A percentile compares a stretch with the other conserved stretches of the same genome.
phyloP scores from a whole-genome alignment of 2,888 invertebrate species.

The Harpagoxenus sublaevis region DNA sequence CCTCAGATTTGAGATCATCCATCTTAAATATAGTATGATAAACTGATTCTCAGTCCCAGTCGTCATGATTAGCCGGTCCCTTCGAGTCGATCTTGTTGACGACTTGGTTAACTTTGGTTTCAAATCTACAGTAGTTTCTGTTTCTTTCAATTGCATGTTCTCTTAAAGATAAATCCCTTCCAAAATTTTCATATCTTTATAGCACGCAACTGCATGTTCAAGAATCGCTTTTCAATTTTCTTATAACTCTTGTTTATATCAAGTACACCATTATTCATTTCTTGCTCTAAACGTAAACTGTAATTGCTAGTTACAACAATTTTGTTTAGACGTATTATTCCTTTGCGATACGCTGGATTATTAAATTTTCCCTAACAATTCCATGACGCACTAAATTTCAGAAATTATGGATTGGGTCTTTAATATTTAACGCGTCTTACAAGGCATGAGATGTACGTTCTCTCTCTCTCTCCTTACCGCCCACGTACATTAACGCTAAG shows the following conservation, averaged over 20 bases:
- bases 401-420: slow-evolving; percentile 13
- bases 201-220: not conserved
- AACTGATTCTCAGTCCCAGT: not conserved
- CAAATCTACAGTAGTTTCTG: not conserved
- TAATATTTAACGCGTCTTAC: slow-evolving; percentile 22
- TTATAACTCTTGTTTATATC: not conserved
- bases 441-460: not conserved
- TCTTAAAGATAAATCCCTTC: not conserved
- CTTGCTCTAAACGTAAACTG: not conserved
- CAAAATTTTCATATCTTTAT: not conserved
- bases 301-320: not conserved
- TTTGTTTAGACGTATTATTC: not conserved
- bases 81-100: not conserved
- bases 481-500: slow-evolving; percentile 28
- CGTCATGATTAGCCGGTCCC: not conserved
- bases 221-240: not conserved
- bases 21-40: not conserved
- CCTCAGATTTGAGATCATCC: not conserved
- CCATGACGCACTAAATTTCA: not conserved
- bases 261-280: not conserved
- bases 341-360: not conserved
- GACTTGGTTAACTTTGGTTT: slow-evolving; percentile 15
- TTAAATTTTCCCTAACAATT: not conserved
- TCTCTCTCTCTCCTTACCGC: not conserved
- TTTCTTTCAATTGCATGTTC: not conserved